Percentiles rank a stretch among this genome's conserved stretches.
Conservation (phyloP, 1,140 invertebrate species). For the Melitaea cinxia region DNA sequence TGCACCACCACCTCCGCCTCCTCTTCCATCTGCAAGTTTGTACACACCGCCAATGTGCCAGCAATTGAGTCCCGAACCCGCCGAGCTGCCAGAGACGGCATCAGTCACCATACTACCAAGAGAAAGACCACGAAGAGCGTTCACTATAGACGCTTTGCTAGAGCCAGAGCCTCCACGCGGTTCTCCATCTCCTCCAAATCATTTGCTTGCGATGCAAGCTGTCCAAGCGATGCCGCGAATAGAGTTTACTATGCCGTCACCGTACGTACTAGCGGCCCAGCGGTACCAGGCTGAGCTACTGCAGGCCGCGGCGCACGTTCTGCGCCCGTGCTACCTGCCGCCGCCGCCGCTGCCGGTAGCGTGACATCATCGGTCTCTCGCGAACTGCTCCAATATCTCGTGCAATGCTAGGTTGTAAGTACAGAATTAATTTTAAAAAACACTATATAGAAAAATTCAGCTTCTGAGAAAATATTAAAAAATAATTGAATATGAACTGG, state of each 20-base stretch:
- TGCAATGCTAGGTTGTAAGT: conserved; percentile 82
- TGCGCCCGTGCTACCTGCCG: conserved; percentile 72
- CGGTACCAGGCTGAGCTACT: conserved; percentile 69
- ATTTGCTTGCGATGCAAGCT: conserved; percentile 38
- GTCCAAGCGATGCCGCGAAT: conserved; percentile 47
- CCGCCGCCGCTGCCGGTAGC: conserved; percentile 72
- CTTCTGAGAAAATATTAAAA: not conserved
- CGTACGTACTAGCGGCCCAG: conserved; percentile 65
- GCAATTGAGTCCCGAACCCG: conserved; percentile 72
- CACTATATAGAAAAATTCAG: conserved; percentile 17
- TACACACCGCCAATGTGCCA: conserved; percentile 60
- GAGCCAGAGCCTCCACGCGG: conserved; percentile 62
- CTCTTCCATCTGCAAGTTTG: conserved; percentile 53
- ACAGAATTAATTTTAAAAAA: conserved; percentile 39
- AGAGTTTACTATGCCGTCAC: conserved; percentile 57
- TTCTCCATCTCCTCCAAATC: conserved; percentile 53
- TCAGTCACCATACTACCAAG: conserved; percentile 53
- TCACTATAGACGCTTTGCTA: conserved; percentile 89
- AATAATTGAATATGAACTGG: not conserved
- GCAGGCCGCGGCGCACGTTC: conserved; percentile 67
- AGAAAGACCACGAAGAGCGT: conserved; percentile 84
- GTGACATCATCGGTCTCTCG: conserved; percentile 59
- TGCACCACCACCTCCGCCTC: conserved; percentile 64
- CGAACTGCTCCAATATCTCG: conserved; percentile 58
- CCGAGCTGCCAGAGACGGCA: conserved; percentile 58